Conservation (phyloP, 2,888 invertebrate genomes). For the Heliconius ismenius region DNA sequence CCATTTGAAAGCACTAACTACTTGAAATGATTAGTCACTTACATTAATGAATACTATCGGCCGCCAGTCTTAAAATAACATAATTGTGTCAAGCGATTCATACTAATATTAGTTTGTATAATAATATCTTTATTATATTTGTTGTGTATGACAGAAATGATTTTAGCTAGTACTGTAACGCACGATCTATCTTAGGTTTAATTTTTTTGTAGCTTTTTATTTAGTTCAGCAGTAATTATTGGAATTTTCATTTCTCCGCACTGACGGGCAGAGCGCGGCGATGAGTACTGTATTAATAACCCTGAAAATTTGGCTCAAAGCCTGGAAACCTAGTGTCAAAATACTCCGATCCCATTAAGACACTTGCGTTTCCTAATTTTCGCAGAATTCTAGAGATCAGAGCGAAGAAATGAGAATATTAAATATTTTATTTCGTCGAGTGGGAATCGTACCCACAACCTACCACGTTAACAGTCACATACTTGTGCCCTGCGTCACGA, state of each 20-base stretch:
- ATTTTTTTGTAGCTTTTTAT: background rate
- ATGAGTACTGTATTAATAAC: background rate
- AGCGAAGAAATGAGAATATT: no score
- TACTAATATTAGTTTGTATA: conserved; percentile 17
- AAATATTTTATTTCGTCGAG: no score
- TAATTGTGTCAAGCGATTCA: conserved; percentile 25
- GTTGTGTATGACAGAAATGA: background rate
- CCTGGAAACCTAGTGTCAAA: background rate
- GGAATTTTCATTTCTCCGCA: no score
- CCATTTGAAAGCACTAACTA: no score
- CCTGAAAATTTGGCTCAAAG: background rate
- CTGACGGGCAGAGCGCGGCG: background rate
- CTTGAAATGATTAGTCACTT: conserved; percentile 24
- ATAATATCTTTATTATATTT: conserved; percentile 10
- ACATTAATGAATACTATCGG: conserved; percentile 30
- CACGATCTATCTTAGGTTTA: background rate
- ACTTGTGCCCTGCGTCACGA: no score
- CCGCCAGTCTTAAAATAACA: conserved; percentile 30
- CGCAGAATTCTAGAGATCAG: no score
- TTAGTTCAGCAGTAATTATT: no score
- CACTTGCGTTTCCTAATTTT: no score
- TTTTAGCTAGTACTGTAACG: background rate
- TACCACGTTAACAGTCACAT: no score
- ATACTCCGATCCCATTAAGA: background rate
- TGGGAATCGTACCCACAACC: no score